A percentile compares a stretch with the other conserved stretches of the same genome.
These are phyloP conservation scores for Tamandua tetradactyla DNA, from an alignment of 2,797 vertebrate genomes.

Conservation along the genomic window DNA sequence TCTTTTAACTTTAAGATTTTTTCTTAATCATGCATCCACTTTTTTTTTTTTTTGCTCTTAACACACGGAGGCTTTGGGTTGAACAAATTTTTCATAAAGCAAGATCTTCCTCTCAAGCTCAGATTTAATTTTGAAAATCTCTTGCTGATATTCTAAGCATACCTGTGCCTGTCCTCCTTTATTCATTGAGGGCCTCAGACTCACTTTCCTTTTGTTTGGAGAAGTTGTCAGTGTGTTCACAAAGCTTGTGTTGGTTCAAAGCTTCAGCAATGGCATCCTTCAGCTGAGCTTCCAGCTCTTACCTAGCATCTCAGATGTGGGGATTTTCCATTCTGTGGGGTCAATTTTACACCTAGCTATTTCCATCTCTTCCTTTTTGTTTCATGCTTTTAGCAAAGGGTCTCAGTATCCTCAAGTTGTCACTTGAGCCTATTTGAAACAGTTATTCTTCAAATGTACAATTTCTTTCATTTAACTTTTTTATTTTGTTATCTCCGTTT, in stretches of 20 bases:
- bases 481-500: conserved; percentile 92
- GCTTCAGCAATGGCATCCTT: conserved; percentile 90
- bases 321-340: conserved; percentile 89
- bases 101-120: conserved; percentile 94
- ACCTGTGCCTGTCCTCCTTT: conserved; percentile 87
- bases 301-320: conserved; percentile 92
- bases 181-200: conserved; percentile 91
- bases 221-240: conserved; percentile 92
- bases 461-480: conserved; percentile 95
- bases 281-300: conserved; percentile 93
- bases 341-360: conserved; percentile 91
- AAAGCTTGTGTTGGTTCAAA: conserved; percentile 92
- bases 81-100: conserved; percentile 92
- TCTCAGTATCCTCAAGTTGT: conserved; percentile 92
- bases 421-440: conserved; percentile 93
- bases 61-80: conserved; percentile 89
- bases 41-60: conserved; percentile 90
- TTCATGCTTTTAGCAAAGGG: conserved; percentile 91
- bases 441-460: conserved; percentile 94
- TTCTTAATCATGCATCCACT: conserved; percentile 92
- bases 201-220: conserved; percentile 93
- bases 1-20: conserved; percentile 91
- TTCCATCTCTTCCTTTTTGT: conserved; percentile 94
- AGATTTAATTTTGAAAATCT: conserved; percentile 90
- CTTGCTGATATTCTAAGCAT: conserved; percentile 89